These are phyloP conservation scores for Elymnias hypermnestra DNA, from an alignment of 1,140 invertebrate genomes.

Conservation along the genomic window DNA sequence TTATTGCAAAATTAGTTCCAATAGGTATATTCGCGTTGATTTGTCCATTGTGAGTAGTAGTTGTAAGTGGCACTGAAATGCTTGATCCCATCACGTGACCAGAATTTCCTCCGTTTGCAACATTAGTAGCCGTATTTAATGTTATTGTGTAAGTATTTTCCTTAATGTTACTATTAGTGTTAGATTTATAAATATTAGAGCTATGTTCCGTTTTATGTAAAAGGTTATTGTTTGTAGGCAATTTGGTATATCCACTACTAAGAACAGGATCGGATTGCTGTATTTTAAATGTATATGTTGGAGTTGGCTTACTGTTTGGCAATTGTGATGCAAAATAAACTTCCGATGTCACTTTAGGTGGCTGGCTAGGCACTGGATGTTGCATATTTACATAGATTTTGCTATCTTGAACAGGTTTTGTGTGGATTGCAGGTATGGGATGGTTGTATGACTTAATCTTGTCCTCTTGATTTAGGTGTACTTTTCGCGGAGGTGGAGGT, in stretches of 20 bases:
- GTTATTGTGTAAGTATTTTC: slow-evolving; percentile 49
- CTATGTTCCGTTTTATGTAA: slow-evolving; percentile 18
- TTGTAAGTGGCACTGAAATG: slow-evolving; percentile 44
- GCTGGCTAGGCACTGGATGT: slow-evolving; percentile 53
- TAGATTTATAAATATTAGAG: slow-evolving; percentile 27
- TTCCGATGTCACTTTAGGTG: slow-evolving; percentile 70
- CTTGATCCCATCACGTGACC: slow-evolving; percentile 53
- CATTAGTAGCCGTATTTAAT: slow-evolving; percentile 52
- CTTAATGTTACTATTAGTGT: slow-evolving; percentile 27
- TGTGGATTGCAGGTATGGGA: slow-evolving; percentile 43
- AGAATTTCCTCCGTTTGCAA: slow-evolving; percentile 35
- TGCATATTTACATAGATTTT: slow-evolving; percentile 63
- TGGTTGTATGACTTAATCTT: slow-evolving; percentile 51
- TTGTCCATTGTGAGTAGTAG: slow-evolving; percentile 38
- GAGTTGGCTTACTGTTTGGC: slow-evolving; percentile 44
- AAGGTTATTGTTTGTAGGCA: slow-evolving; percentile 23
- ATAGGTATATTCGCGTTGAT: slow-evolving; percentile 70
- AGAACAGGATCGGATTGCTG: slow-evolving; percentile 26
- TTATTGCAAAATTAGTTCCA: slow-evolving; percentile 70
- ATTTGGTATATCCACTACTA: slow-evolving; percentile 19
- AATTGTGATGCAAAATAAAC: slow-evolving; percentile 70
- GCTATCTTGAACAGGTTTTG: slow-evolving; percentile 59
- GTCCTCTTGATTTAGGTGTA: slow-evolving; percentile 45
- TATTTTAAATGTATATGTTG: slow-evolving; percentile 56
- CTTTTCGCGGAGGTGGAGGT: slow-evolving; percentile 62